These are phyloP conservation scores for Vultur gryphus DNA, from an alignment of 2,797 vertebrate genomes.

Conservation along the genomic window DNA sequence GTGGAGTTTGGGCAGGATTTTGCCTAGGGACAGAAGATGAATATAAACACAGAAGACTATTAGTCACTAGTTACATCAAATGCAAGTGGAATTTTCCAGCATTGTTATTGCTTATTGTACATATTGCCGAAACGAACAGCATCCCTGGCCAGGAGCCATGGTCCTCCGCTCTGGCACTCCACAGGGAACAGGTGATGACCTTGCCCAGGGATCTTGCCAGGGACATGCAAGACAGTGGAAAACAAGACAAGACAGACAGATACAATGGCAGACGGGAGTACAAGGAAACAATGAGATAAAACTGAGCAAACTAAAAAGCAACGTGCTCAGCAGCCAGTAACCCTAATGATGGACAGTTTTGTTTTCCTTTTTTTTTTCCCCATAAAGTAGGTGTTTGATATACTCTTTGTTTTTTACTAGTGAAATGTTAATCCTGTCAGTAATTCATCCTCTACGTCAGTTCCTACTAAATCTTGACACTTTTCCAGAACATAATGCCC, in stretches of 20 bases:
- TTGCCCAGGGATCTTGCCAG: neutral
- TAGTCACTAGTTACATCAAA: neutral
- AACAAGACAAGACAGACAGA: neutral
- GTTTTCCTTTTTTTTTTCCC: neutral
- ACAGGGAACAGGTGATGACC: neutral
- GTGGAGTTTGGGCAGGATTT: neutral
- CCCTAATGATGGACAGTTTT: neutral
- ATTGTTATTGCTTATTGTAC: neutral
- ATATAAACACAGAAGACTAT: neutral
- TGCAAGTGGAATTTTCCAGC: slow-evolving; percentile 10
- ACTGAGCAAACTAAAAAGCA: neutral
- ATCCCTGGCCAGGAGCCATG: neutral
- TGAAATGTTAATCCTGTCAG: neutral
- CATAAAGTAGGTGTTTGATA: neutral
- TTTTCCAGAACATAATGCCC: neutral
- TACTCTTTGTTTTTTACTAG: neutral
- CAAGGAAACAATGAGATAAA: neutral
- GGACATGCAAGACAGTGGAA: neutral
- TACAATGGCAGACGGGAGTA: neutral
- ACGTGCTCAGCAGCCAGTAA: neutral
- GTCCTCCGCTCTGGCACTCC: neutral
- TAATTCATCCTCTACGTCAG: neutral
- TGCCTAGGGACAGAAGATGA: neutral
- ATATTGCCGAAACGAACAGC: accelerated
- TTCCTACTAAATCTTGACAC: neutral